Percentiles rank a stretch among this genome's conserved stretches.
These are phyloP conservation scores for Amiota minor DNA, from an alignment of 2,888 invertebrate species.

Conservation along the genomic window DNA sequence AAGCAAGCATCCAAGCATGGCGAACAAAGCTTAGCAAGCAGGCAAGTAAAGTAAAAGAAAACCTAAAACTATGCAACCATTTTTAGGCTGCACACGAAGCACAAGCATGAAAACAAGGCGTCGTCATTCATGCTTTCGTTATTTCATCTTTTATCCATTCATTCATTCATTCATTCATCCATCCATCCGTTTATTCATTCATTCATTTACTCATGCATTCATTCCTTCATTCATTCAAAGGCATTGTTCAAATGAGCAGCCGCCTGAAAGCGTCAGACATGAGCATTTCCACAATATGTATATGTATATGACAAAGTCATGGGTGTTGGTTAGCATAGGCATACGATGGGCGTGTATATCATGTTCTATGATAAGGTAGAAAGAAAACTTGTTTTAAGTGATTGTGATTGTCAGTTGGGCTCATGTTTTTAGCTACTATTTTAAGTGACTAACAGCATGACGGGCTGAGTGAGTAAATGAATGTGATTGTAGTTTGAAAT, in stretches of 20 bases:
- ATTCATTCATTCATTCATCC: background rate
- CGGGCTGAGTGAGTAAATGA: background rate
- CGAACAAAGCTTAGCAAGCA: background rate
- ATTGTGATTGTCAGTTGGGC: conserved; percentile 16
- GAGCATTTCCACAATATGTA: background rate
- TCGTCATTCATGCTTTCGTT: background rate
- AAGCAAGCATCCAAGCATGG: background rate
- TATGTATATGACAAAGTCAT: background rate
- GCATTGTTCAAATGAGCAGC: conserved; percentile 14
- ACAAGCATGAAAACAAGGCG: background rate
- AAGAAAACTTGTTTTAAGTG: conserved; percentile 1
- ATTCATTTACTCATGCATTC: background rate
- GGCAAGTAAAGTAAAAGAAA: background rate
- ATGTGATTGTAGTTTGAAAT: background rate
- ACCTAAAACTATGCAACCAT: conserved; percentile 12
- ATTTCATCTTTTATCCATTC: background rate
- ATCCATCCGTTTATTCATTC: background rate
- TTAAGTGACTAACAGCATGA: too few relatives aligned
- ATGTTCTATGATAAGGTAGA: background rate
- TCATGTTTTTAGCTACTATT: background rate
- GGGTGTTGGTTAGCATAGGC: background rate
- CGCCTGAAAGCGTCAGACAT: background rate
- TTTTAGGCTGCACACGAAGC: background rate
- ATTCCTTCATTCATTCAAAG: background rate
- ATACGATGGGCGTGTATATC: background rate